Conservation (phyloP, 2,113 vertebrate species). For the Corythornis vintsioides region DNA sequence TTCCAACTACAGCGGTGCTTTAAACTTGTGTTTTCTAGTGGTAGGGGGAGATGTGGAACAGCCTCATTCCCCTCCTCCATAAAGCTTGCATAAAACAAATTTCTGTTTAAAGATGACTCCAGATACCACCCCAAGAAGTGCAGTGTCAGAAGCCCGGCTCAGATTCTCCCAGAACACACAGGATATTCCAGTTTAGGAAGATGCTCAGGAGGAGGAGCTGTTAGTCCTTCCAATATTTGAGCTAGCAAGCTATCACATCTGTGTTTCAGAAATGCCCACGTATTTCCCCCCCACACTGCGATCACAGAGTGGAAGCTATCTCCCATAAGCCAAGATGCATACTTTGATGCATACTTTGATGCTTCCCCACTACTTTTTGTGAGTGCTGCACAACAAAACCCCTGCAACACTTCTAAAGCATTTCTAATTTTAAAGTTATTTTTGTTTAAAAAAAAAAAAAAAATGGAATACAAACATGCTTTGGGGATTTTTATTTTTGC, state of each 20-base stretch:
- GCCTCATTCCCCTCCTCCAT: neutral
- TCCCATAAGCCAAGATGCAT: fast-evolving
- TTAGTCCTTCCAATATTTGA: neutral
- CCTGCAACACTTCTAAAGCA: neutral
- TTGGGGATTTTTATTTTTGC: neutral
- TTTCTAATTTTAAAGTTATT: neutral
- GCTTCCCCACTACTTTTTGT: neutral
- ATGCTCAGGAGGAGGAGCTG: neutral
- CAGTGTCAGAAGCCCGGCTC: neutral
- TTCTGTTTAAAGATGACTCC: neutral
- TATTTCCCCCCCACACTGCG: fast-evolving
- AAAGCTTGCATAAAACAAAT: neutral
- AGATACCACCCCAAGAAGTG: neutral
- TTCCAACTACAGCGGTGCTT: neutral
- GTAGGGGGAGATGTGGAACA: neutral
- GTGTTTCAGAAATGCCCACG: neutral
- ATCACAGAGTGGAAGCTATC: neutral
- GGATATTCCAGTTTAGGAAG: neutral
- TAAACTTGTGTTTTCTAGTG: neutral
- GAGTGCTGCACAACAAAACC: neutral
- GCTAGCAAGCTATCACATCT: neutral
- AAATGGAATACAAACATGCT: neutral
- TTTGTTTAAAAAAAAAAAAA: neutral
- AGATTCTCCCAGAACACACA: neutral
- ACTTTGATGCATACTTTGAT: neutral